Base-by-base conservation (phyloP, 2,888 invertebrate species). In the Luperina nickerlii region DNA sequence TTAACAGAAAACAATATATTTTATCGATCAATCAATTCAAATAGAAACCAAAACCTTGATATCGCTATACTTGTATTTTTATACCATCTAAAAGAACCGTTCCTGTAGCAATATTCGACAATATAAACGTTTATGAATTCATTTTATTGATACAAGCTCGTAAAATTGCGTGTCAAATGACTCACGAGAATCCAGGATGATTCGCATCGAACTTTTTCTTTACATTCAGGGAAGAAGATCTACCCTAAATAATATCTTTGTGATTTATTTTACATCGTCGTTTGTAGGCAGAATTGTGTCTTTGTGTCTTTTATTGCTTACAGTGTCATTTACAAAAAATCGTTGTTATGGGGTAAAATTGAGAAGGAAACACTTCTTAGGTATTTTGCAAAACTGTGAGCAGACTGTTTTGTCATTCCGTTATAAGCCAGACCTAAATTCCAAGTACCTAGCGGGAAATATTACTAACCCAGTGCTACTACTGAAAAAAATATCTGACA, bases 81-180 rank as follows among this genome's bases (percentile, higher is more conserved):
- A 85, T 76, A 62, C 15, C 72, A 48, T 68, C 60, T 70, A 72
- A 75, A 82, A 82, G 71, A 78, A 78, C 67, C 78, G 45, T 82
- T 82, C 74, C 54, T 71, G 63, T 71, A 83, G 57, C 83, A 76
- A 87, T 88, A 90, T 90, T 87, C 85, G 89, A 89, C 91, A 90
- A 90, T 89, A 91, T 90, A 89, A 87, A 89, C 77, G 86, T 87
- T 90, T 91, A 92, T 92, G 92, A 93, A 93, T 94, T 91, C 92
- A 83, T 92, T 95, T 93, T 94, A 94, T 95, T 93, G 94, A 94
- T 94, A 92, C 91, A 89, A 90, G 87, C 91, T 92, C 93, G 93
- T 95, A 94, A 95, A 95, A 94, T 91, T 89, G 92, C 90, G 92
- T 92, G 92, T 94, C 91, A 93, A 94, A 94, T 93, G 93, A 90